A percentile compares a stretch with the other conserved stretches of the same genome.
These are phyloP conservation scores for Brachionus calyciflorus DNA, from an alignment of 1,140 invertebrate species.

Conservation along the genomic window DNA sequence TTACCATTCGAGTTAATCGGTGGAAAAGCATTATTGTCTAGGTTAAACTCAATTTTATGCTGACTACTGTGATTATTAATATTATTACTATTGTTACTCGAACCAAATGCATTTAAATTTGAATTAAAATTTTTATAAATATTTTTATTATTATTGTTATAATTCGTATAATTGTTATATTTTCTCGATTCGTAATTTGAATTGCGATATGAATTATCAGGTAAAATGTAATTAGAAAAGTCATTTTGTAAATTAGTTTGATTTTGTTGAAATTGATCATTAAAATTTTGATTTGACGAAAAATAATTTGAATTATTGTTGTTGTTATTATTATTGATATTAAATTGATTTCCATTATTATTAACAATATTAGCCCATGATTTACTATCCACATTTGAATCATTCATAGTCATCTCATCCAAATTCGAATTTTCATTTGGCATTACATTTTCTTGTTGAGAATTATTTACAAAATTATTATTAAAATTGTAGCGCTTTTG, in stretches of 20 bases:
- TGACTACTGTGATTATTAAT: no score
- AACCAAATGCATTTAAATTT: not conserved
- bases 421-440: not conserved
- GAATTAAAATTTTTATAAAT: not conserved
- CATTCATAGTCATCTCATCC: constrained; percentile 3
- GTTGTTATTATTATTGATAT: not conserved
- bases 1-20: constrained; percentile 18
- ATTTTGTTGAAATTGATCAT: not conserved
- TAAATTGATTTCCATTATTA: no score
- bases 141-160: constrained; percentile 1
- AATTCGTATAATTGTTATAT: constrained; percentile 2
- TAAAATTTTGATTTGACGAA: not conserved
- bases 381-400: not conserved
- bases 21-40: constrained; percentile 1
- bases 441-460: not conserved
- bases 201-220: not conserved
- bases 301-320: not conserved
- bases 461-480: not conserved
- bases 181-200: not conserved
- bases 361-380: constrained; percentile 8
- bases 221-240: not conserved
- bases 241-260: not conserved
- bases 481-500: constrained; percentile 4
- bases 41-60: constrained; percentile 5
- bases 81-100: no score